phyloP scores from a whole-genome alignment of 1,140 invertebrate species.

The Solenopsis fugax region DNA sequence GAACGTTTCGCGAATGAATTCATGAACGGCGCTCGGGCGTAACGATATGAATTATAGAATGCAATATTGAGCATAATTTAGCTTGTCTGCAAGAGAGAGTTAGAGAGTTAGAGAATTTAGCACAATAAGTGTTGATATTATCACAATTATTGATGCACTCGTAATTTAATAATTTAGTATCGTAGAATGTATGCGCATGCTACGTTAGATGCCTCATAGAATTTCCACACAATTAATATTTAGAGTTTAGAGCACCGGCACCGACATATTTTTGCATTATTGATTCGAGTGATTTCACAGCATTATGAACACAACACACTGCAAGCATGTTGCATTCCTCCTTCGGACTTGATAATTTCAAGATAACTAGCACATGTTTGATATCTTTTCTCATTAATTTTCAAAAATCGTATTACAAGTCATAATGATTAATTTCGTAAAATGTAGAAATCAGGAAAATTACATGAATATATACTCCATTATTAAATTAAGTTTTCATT shows the following conservation, averaged over 20 bases:
- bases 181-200: constrained; percentile 43
- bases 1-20: neutral
- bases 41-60: constrained; percentile 5
- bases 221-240: constrained; percentile 11
- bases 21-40: neutral
- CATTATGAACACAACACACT: constrained; percentile 31
- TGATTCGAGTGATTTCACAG: constrained; percentile 30
- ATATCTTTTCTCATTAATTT: neutral
- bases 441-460: constrained; percentile 9
- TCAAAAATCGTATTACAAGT: neutral
- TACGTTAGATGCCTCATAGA: constrained; percentile 22
- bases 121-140: neutral
- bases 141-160: constrained; percentile 26
- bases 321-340: constrained; percentile 46
- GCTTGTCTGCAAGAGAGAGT: constrained; percentile 21
- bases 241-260: constrained; percentile 42
- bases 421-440: constrained; percentile 24
- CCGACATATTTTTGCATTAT: constrained; percentile 35
- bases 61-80: constrained; percentile 5
- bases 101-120: neutral
- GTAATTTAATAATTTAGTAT: constrained; percentile 42
- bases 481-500: constrained; percentile 26
- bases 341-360: constrained; percentile 23
- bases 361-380: constrained; percentile 41
- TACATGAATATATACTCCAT: neutral